Evolutionary conservation across 2,888 invertebrate species (phyloP), one percentile per base, ranked within the genome.

Genomic region (Caenorhabditis sp.): DNA sequence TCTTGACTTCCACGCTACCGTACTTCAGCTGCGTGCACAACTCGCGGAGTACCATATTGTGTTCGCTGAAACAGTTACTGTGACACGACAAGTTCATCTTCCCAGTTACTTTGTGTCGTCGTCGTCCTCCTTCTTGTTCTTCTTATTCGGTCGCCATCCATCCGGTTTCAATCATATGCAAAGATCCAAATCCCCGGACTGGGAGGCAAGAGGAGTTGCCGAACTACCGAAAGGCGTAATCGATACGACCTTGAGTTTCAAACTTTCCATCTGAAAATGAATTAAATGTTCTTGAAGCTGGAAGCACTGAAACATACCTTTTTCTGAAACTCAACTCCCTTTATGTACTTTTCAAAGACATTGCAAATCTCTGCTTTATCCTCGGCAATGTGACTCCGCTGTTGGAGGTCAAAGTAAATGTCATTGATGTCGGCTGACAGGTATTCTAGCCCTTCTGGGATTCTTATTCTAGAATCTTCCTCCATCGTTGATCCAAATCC

Each of bases 101-200:
- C 11, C 11, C 2, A 40, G 9, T 6, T 9, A 32, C 9, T 32
- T 9, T 6, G 32, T 32, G 32, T 9, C n/a, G n/a, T n/a, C n/a
- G n/a, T n/a, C n/a, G n/a, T 32, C 32, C 4, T 32, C 32, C 32
- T 32, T 32, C 5, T 32, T 9, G 32, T 32, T 32, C 32, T 9
- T 32, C 4, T 32, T 4, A 40, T 40, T 40, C 40, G 13, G n/a
- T n/a, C n/a, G n/a, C n/a, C n/a, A n/a, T n/a, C n/a, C n/a, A n/a
- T n/a, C n/a, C n/a, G 32, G 55, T 11, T 32, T 56, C 55, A 56
- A 3, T 32, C 55, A 56, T n/a, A 56, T n/a, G 18, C 55, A 56
- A 4, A 56, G 55, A 32, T 56, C 55, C 4, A 56, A 32, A 18
- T 56, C 55, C 1, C 55, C 55, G 9, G 32, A 56, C 5, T 32